These are phyloP conservation scores for Bugula neritina DNA, from an alignment of 2,888 invertebrate species.

Conservation along the genomic window DNA sequence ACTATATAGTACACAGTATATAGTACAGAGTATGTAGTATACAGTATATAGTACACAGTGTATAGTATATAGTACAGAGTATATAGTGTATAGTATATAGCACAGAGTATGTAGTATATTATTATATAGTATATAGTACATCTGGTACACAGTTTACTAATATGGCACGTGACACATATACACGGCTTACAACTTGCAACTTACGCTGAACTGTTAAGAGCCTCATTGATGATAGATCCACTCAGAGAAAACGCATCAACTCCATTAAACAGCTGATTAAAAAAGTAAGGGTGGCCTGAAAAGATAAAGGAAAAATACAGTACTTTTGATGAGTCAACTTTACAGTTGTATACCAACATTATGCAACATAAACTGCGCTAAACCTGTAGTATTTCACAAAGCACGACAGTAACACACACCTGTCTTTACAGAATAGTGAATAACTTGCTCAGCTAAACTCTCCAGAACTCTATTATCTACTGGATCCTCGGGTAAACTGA, in stretches of 20 bases:
- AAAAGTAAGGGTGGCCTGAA: slow-evolving; percentile 26
- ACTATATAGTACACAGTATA: background rate
- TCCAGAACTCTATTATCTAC: slow-evolving; percentile 64
- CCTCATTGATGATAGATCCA: slow-evolving; percentile 17
- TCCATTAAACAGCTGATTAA: slow-evolving; percentile 25
- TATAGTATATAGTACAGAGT: no score
- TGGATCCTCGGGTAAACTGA: slow-evolving; percentile 39
- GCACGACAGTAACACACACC: no score
- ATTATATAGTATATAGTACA: no score
- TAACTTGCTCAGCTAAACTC: slow-evolving; percentile 60
- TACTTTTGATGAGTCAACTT: no score
- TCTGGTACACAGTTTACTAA: no score
- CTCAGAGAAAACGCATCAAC: slow-evolving; percentile 22
- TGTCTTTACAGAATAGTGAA: slow-evolving; percentile 72
- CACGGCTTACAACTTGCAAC: background rate
- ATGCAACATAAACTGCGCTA: no score
- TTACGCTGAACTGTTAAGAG: slow-evolving; percentile 21
- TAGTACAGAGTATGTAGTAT: background rate
- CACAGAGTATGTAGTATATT: no score
- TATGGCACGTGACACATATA: no score
- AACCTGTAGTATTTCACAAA: no score
- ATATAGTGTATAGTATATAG: no score
- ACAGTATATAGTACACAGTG: background rate
- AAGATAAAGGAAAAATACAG: background rate
- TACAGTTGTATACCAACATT: no score